Conservation (phyloP, 1,140 invertebrate species). For the Drosophila azteca region DNA sequence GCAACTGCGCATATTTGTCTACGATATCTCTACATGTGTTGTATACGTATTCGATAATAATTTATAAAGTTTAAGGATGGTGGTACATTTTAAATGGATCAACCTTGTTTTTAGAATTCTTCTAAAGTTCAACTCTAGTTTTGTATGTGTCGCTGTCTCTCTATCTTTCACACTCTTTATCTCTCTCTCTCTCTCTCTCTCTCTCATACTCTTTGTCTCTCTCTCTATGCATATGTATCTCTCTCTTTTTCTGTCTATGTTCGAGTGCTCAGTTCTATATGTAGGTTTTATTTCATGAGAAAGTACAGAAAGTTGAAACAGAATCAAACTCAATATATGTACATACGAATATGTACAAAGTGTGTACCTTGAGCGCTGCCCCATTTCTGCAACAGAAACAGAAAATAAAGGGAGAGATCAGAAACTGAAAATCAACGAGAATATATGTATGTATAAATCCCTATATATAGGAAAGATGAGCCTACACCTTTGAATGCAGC, state of each 20-base stretch:
- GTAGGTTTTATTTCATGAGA: conserved; percentile 25
- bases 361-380: conserved; percentile 37
- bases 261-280: conserved; percentile 22
- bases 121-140: no score
- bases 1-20: no score
- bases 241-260: conserved; percentile 12
- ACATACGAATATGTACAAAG: conserved; percentile 35
- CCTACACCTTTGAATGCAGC: conserved; percentile 14
- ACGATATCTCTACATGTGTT: no score
- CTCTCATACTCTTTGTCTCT: not conserved
- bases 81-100: conserved; percentile 53
- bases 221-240: not conserved
- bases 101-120: conserved; percentile 19
- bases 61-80: conserved; percentile 28
- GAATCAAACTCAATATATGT: conserved; percentile 49
- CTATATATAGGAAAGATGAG: conserved; percentile 31
- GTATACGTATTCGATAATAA: conserved; percentile 3
- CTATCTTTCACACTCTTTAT: conserved; percentile 5
- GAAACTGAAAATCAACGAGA: conserved; percentile 12
- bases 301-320: conserved; percentile 19
- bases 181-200: conserved; percentile 20
- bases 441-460: not conserved
- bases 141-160: not conserved
- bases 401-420: conserved; percentile 5
- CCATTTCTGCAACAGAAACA: conserved; percentile 6